Conservation (phyloP, 2,888 invertebrate genomes). For the Eupithecia dodoneata region DNA sequence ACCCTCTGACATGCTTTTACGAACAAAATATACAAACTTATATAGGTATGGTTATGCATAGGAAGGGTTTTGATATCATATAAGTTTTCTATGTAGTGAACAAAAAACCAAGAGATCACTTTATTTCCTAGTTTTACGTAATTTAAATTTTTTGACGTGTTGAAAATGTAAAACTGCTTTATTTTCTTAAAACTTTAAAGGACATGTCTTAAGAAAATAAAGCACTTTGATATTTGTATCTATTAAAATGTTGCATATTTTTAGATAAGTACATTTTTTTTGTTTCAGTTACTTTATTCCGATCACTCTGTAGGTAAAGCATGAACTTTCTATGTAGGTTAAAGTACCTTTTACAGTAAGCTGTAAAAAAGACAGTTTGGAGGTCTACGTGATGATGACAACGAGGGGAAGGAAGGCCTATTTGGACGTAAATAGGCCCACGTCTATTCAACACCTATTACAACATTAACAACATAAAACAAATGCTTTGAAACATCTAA, state of each 20-base stretch:
- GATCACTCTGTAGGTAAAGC: not conserved
- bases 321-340: constrained; percentile 8
- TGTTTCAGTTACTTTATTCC: not conserved
- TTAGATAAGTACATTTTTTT: not conserved
- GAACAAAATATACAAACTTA: not conserved
- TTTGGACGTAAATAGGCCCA: not conserved
- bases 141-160: no score
- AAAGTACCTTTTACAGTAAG: constrained; percentile 4
- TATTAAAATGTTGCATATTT: not conserved
- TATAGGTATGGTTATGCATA: not conserved
- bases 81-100: not conserved
- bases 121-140: not conserved
- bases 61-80: not conserved
- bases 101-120: not conserved
- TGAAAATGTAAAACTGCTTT: no score
- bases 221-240: not conserved
- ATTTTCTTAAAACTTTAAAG: no score
- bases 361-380: constrained; percentile 14
- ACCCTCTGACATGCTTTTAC: not conserved
- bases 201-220: no score
- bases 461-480: not conserved
- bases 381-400: constrained; percentile 7
- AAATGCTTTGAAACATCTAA: not conserved
- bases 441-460: not conserved
- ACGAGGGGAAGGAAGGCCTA: not conserved